Conservation (phyloP, 2,113 vertebrate genomes). For the Equus quagga region DNA sequence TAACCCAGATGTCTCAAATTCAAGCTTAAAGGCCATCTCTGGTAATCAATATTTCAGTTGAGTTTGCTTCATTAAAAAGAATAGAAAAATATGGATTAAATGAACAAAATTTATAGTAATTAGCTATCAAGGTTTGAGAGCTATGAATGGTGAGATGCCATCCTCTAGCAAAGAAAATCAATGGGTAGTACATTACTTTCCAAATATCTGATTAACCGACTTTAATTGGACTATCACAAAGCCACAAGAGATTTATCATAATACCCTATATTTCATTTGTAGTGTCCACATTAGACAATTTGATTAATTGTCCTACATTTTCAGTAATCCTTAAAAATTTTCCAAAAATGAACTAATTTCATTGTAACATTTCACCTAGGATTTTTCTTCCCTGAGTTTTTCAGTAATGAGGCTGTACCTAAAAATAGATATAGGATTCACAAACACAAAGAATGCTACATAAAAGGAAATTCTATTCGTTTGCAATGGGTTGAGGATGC, state of each 20-base stretch:
- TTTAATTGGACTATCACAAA: constrained; percentile 7
- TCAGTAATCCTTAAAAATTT: constrained; percentile 28
- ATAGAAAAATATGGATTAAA: constrained; percentile 15
- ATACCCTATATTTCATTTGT: background rate
- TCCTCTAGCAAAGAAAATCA: constrained; percentile 27
- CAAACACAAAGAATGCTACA: background rate
- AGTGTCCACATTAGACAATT: background rate
- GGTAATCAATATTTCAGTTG: background rate
- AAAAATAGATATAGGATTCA: background rate
- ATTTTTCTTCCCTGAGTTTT: background rate
- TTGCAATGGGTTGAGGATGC: background rate
- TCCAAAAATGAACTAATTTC: constrained; percentile 48
- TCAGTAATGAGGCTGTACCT: background rate
- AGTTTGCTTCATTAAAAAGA: background rate
- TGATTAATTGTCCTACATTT: constrained; percentile 6
- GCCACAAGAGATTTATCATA: constrained; percentile 34
- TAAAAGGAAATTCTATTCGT: constrained; percentile 10
- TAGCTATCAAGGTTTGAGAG: background rate
- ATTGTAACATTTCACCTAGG: background rate
- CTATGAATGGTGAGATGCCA: background rate
- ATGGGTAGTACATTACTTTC: background rate
- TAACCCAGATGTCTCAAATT: background rate
- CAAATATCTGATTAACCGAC: constrained; percentile 17
- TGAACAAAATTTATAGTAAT: constrained; percentile 32
- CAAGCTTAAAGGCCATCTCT: background rate